Evolutionary conservation across 2,888 invertebrate species (phyloP).

Genomic region (Malacosoma neustria): DNA sequence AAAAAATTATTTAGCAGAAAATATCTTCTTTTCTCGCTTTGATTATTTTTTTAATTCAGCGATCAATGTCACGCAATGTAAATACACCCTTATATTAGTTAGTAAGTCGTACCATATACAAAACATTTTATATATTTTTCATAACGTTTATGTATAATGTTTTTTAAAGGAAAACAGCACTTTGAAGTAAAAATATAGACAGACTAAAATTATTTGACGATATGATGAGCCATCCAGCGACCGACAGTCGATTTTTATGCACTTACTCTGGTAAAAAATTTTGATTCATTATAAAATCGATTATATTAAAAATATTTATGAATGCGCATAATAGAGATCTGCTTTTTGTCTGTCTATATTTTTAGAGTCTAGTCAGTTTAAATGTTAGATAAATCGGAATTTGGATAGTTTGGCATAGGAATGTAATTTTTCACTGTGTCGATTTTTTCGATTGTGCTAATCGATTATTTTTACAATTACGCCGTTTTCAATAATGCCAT

Average conservation of each 20-base stretch:
- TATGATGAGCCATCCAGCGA: too few species aligned
- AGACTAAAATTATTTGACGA: constrained; percentile 21
- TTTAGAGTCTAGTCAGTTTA: constrained; percentile 66
- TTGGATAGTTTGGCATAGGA: constrained; percentile 31
- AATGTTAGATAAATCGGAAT: constrained; percentile 42
- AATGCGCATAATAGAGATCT: too few species aligned
- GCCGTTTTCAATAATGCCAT: too few species aligned
- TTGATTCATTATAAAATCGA: too few species aligned
- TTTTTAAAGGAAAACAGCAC: constrained; percentile 28
- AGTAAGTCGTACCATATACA: constrained; percentile 14
- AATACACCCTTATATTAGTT: constrained; percentile 9
- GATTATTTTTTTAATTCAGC: constrained; percentile 1
- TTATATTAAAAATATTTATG: too few species aligned
- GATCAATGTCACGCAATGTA: constrained; percentile 1
- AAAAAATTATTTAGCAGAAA: neutral
- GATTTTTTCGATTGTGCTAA: constrained; percentile 27
- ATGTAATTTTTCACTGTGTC: constrained; percentile 28
- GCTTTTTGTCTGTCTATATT: constrained; percentile 28
- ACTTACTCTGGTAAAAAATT: too few species aligned
- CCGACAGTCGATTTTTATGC: too few species aligned
- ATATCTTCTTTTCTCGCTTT: neutral
- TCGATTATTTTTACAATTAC: too few species aligned
- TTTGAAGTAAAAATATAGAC: constrained; percentile 49
- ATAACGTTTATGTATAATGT: constrained; percentile 27
- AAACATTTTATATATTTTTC: constrained; percentile 66